Conservation (phyloP, 2,113 vertebrate genomes). For the Scomber scombrus region DNA sequence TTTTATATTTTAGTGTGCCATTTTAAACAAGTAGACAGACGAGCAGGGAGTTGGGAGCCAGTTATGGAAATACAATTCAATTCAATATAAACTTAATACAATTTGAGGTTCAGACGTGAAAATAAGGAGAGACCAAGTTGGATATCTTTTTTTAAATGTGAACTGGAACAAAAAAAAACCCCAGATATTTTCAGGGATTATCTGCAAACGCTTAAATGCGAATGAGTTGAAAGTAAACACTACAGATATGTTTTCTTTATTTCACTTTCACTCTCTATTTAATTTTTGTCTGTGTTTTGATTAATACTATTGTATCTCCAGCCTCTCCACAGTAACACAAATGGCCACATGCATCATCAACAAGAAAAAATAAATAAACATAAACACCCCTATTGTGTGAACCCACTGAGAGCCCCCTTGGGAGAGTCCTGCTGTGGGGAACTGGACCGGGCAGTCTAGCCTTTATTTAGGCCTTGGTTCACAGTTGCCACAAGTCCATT, state of each 20-base stretch:
- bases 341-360: slow-evolving; percentile 41
- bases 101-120: slow-evolving; percentile 9
- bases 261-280: slow-evolving; percentile 2
- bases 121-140: not conserved
- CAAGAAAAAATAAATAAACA: slow-evolving; percentile 51
- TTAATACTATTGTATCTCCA: slow-evolving; percentile 20
- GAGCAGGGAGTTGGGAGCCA: slow-evolving; percentile 15
- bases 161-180: too few relatives aligned
- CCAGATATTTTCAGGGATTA: too few relatives aligned
- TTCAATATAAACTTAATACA: slow-evolving; percentile 35
- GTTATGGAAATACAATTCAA: slow-evolving; percentile 42
- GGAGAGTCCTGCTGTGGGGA: slow-evolving; percentile 65
- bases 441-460: slow-evolving; percentile 76
- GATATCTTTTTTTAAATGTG: not conserved
- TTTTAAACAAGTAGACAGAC: slow-evolving; percentile 67
- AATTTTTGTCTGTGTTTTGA: slow-evolving; percentile 3
- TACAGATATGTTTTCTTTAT: slow-evolving; percentile 15
- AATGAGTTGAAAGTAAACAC: not conserved
- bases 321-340: slow-evolving; percentile 29
- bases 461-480: slow-evolving; percentile 77
- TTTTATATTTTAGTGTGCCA: slow-evolving; percentile 58
- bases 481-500: slow-evolving; percentile 83
- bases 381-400: slow-evolving; percentile 64
- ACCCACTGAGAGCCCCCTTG: slow-evolving; percentile 60
- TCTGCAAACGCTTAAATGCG: slow-evolving; percentile 14